Evolutionary conservation across 2,888 invertebrate genomes (phyloP), one percentile per base, ranked within the genome.

Genomic region (Zootermopsis nevadensis): DNA sequence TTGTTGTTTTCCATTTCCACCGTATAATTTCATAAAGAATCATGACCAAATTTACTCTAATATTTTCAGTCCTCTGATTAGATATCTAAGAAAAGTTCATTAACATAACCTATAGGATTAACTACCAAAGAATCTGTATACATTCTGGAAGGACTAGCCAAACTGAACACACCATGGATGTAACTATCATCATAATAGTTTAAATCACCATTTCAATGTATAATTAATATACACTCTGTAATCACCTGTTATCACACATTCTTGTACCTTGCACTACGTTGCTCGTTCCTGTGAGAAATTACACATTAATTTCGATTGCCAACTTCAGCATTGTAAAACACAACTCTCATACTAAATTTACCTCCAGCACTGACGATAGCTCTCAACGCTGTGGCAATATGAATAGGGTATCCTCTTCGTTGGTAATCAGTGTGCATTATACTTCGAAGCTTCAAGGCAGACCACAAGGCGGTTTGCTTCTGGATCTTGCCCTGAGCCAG

Each of bases 1-100:
- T 91, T 91, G 87, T 90, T 89, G 88, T 90, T 91, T 76, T 85
- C 85, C 85, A 85, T 85, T 83, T 53, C 60, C 60, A 27, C 22
- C 31, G 74, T 19, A 76, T 53, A 72, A 42, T 60, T 4, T 74
- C 42, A 72, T 67, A 77, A 67, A 77, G 53, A 81, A 81, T 81
- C 83, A 84, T 82, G 82, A 77, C 85, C 77, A 77, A 30, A n/a
- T n/a, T 35, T 66, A 76, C 60, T 27, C 27, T 74, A 69, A 33
- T 33, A 69, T 30, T 69, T 66, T 33, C 4, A 33, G 33, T 33
- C 30, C 8, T 60, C 60, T 27, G 27, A 60, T 60, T 27, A 60
- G 24, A 53, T 60, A 27, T 60, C 60, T 27, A 60, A 1, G 27
- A 60, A 6, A 60, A 33, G 69, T 69, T 33, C 31, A 30, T 69